Percentiles rank a stretch among this genome's conserved stretches.
Conservation (phyloP, 2,113 vertebrate genomes). For the Stegostoma tigrinum region DNA sequence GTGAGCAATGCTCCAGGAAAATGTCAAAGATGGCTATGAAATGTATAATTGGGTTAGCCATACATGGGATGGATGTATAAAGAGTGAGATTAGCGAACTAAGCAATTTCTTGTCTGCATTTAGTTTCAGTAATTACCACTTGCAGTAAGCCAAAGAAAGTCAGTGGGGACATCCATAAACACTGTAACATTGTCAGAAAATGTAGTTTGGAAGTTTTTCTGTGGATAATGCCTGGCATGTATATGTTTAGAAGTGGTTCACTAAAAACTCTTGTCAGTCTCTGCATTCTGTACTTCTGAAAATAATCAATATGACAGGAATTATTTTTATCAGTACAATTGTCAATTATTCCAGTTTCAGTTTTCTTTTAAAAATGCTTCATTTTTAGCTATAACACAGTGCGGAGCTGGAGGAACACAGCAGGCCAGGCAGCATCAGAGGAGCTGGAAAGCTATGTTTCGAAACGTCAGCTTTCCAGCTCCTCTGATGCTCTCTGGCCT, state of each 20-base stretch:
- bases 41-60: too few species aligned
- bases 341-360: not conserved
- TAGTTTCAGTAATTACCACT: too few species aligned
- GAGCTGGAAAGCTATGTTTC: too few species aligned
- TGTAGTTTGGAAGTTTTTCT: not conserved
- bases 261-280: not conserved
- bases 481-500: too few species aligned
- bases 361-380: not conserved
- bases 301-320: not conserved
- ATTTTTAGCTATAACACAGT: too few species aligned
- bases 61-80: not conserved
- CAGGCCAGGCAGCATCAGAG: too few species aligned
- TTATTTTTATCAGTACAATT: not conserved
- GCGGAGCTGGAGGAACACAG: too few species aligned
- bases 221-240: not conserved
- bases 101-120: not conserved
- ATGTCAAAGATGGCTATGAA: not conserved
- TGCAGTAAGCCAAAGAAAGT: not conserved
- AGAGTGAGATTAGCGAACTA: not conserved
- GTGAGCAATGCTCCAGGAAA: not conserved
- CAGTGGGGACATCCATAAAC: not conserved
- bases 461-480: too few species aligned
- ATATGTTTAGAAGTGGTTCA: not conserved
- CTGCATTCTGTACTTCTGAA: not conserved
- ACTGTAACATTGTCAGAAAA: not conserved